These are phyloP conservation scores for Clitarchus hookeri DNA, from an alignment of 2,888 invertebrate genomes.

Conservation along the genomic window DNA sequence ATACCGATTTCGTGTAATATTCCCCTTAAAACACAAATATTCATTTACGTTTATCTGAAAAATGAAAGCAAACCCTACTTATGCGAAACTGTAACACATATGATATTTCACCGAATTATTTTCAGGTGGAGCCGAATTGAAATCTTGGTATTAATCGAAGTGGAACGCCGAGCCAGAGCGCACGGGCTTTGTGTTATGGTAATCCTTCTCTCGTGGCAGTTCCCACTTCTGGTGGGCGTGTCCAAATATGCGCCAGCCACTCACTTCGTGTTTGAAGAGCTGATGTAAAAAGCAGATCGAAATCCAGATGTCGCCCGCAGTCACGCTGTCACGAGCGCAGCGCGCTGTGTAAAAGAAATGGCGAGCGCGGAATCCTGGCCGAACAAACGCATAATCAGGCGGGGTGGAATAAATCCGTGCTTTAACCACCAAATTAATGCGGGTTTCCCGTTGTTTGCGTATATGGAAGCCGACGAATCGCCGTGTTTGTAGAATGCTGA, in stretches of 20 bases:
- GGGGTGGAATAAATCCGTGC: too few species aligned
- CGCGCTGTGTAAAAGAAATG: not conserved
- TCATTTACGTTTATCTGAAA: too few species aligned
- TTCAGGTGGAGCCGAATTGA: not conserved
- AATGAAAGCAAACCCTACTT: too few species aligned
- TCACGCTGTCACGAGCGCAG: not conserved
- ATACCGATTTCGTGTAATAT: too few species aligned
- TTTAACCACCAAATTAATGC: too few species aligned
- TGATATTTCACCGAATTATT: not conserved
- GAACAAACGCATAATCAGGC: too few species aligned
- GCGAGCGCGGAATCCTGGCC: too few species aligned
- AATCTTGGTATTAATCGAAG: not conserved
- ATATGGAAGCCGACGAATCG: too few species aligned
- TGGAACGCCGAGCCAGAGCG: not conserved
- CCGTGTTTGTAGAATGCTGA: too few species aligned
- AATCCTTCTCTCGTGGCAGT: not conserved
- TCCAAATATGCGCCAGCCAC: not conserved
- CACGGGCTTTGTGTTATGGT: not conserved
- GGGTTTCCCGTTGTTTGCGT: too few species aligned
- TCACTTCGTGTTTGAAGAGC: not conserved
- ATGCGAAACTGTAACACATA: not conserved
- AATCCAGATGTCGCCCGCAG: not conserved
- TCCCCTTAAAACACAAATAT: too few species aligned
- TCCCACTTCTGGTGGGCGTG: not conserved
- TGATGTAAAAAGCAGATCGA: not conserved